Evolutionary conservation across 1,140 invertebrate species (phyloP).

Genomic region (Trissolcus basalis): DNA sequence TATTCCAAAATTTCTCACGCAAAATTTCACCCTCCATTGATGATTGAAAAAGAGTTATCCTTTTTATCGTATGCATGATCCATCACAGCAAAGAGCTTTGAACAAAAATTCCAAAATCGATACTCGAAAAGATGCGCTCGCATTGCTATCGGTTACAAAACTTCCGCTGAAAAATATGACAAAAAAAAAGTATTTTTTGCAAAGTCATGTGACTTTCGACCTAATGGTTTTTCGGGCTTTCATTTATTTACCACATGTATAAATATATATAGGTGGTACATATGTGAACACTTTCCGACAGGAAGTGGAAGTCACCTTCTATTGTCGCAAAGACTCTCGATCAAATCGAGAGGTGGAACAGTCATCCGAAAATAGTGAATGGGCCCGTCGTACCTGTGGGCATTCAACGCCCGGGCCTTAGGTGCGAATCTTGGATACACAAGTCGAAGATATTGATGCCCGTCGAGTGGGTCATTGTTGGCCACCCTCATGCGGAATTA

Average conservation of each 20-base stretch:
- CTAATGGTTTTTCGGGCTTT: conserved; percentile 2
- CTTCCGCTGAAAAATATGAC: no score
- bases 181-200: no score
- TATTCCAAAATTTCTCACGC: conserved; percentile 27
- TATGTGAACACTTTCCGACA: conserved; percentile 5
- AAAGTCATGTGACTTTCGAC: not conserved
- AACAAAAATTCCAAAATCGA: conserved; percentile 1
- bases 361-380: conserved; percentile 14
- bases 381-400: conserved; percentile 14
- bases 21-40: conserved; percentile 35
- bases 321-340: conserved; percentile 18
- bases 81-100: conserved; percentile 12
- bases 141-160: no score
- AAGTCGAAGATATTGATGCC: conserved; percentile 50
- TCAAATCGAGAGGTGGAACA: conserved; percentile 25
- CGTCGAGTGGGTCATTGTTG: conserved; percentile 50
- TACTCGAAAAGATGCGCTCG: no score
- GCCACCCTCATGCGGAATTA: conserved; percentile 38
- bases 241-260: conserved; percentile 9
- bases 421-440: conserved; percentile 40
- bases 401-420: conserved; percentile 17
- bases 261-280: not conserved
- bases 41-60: conserved; percentile 33
- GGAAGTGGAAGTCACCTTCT: conserved; percentile 26
- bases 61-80: conserved; percentile 13